Base-by-base conservation (phyloP, 2,113 vertebrate genomes). In the Argyrosomus japonicus region DNA sequence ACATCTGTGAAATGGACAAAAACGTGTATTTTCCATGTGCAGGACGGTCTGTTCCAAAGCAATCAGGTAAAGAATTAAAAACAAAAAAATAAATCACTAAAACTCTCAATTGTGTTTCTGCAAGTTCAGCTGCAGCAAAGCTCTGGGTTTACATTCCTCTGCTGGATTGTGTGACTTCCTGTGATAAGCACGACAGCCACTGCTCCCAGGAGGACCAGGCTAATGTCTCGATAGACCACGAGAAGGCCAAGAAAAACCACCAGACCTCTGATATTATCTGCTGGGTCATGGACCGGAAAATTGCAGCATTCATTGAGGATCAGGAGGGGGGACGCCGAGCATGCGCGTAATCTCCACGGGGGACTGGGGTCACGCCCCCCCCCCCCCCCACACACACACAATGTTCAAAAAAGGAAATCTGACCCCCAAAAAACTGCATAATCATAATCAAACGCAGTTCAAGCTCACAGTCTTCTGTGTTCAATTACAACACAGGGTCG, bases 111-210 rank as follows among this genome's bases (percentile, higher is more conserved):
- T 77, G 56, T 29, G 40, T 75, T 74, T 81, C 65, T 79, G 25
- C 45, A 47, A 75, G 54, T 65, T 81, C 58, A 83, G 75, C 80
- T 78, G 83, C 74, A 70, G 70, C 75, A 57, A 71, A 80, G 47
- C 25, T 83, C 57, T 48, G 45, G 67, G 84, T 88, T 93, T 90
- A 86, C 87, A 93, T 94, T 94, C 89, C 85, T 77, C 54, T 5
- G 68, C 65, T 80, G 83, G 71, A 69, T 83, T 88, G 88, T 90
- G 84, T 82, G 87, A 89, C 89, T 91, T 92, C 84, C 88, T 90
- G 82, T 29, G 90, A 89, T 93, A 90, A 93, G 85, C 69, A 85
- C 36, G 47, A 85, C 64, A 84, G 75, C 60, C 68, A 76, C 83
- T 64, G 75, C 80, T 90, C 90, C 82, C 82, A 62, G 43, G 53